Evolutionary conservation across 2,888 invertebrate species (phyloP).

Genomic region (Branchipolynoe longqiensis): DNA sequence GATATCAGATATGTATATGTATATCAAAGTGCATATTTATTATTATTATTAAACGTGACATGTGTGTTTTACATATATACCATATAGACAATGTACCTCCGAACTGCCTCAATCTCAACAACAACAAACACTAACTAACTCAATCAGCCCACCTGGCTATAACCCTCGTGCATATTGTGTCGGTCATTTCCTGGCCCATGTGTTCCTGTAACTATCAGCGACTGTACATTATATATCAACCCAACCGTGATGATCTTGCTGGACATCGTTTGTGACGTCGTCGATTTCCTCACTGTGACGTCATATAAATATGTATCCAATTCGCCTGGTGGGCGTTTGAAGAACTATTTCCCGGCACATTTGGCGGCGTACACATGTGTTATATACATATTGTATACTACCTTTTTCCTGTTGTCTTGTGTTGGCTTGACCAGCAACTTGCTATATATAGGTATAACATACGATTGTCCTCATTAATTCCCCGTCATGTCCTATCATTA

Average conservation of each 20-base stretch:
- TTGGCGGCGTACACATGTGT: too few relatives aligned
- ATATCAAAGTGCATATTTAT: slow-evolving; percentile 40
- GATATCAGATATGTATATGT: slow-evolving; percentile 14
- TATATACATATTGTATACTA: too few relatives aligned
- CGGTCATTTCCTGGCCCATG: slow-evolving; percentile 18
- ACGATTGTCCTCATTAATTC: too few relatives aligned
- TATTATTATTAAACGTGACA: neutral
- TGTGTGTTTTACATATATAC: slow-evolving; percentile 47
- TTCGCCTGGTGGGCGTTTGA: slow-evolving; percentile 43
- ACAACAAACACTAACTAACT: slow-evolving; percentile 1
- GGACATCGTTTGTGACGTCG: slow-evolving; percentile 44
- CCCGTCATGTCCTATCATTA: too few relatives aligned
- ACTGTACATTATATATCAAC: too few relatives aligned
- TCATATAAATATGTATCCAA: too few relatives aligned
- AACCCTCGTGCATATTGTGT: slow-evolving; percentile 33
- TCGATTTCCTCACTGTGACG: slow-evolving; percentile 36
- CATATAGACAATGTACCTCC: slow-evolving; percentile 48
- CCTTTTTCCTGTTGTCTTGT: slow-evolving; percentile 44
- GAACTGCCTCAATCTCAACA: slow-evolving; percentile 20
- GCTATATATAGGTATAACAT: too few relatives aligned
- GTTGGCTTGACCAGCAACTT: too few relatives aligned
- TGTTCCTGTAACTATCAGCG: slow-evolving; percentile 13
- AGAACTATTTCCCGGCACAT: slow-evolving; percentile 46
- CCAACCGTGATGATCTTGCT: slow-evolving; percentile 33
- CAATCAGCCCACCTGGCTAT: too few relatives aligned